phyloP scores from a whole-genome alignment of 2,113 vertebrate genomes.

The Cynopterus brachyotis region DNA sequence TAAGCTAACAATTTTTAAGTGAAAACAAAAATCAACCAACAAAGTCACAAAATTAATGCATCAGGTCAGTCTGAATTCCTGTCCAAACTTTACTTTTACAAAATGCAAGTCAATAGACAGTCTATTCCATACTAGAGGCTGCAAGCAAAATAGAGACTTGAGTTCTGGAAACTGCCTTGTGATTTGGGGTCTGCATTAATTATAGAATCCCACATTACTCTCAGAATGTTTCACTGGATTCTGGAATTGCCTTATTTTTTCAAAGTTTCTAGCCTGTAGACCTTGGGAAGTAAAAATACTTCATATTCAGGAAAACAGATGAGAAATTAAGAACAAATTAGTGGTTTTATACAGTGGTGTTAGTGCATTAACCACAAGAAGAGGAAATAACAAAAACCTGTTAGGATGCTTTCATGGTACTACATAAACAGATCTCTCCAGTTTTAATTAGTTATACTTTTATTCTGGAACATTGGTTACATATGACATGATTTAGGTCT shows the following conservation, averaged over 20 bases:
- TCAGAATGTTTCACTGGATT: neutral
- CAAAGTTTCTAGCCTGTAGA: neutral
- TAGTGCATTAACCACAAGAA: neutral
- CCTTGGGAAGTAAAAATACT: neutral
- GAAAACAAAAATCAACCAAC: constrained; percentile 37
- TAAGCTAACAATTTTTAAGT: constrained; percentile 23
- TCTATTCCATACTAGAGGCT: neutral
- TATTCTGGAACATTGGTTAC: neutral
- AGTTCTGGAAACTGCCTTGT: neutral
- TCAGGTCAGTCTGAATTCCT: neutral
- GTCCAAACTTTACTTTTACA: neutral
- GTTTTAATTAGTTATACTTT: neutral
- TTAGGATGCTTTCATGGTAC: neutral
- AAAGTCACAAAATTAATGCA: constrained; percentile 18
- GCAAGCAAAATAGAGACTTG: neutral
- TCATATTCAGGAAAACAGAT: neutral
- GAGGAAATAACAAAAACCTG: neutral
- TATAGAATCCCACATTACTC: neutral
- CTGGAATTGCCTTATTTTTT: constrained; percentile 14
- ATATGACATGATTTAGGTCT: neutral
- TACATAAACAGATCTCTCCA: neutral
- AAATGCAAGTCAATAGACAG: neutral
- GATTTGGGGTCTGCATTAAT: neutral
- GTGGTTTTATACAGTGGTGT: neutral
- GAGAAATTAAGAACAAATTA: neutral